Evolutionary conservation across 64 coral and sea anemone species (phyloP), one percentile per base, ranked within the genome.

Genomic region (Stylophora pistillata): DNA sequence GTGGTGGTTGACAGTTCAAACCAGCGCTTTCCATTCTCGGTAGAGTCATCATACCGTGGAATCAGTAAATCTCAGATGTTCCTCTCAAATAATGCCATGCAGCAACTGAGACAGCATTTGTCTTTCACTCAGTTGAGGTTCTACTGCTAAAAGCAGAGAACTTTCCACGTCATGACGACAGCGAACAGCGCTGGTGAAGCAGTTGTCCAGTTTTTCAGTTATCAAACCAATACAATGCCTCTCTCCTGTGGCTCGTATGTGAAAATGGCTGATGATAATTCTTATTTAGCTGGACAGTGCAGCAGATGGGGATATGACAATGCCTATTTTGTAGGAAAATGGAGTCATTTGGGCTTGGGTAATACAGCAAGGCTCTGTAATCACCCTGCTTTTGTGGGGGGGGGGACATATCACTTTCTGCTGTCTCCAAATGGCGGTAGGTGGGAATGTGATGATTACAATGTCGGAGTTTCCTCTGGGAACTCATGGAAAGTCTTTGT

Each of bases 401-500:
- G 56, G 7, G 2, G 10, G 2, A 10, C 58, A 10, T 59, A 59
- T 15, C 13, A 59, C 12, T 59, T 18, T 59, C 12, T 59, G 58
- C 6, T 10, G 15, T 15, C 56, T 30, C 0, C 0, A 34, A 28
- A 30, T 6, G 11, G 76, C 17, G 1, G 7, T 30, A 58, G 77
- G 20, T 61, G 21, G 53, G 77, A 79, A 79, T 79, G 77, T 53
- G 77, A 79, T 58, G 77, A 79, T 9, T 58, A 16, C 20, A 21
- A 27, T 27, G 54, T 12, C 0, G 18, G 77, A 29, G 77, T 58
- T 9, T 55, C 77, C 15, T 32, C 77, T 79, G 77, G 77, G 29
- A 21, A 79, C 41, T 57, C 58, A 20, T 79, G 77, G 77, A 79
- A 79, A 60, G 29, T 79, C 29, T 79, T 58, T 79, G 77, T 79